Conservation (phyloP, 2,113 vertebrate species). For the Chrysochloris asiatica region DNA sequence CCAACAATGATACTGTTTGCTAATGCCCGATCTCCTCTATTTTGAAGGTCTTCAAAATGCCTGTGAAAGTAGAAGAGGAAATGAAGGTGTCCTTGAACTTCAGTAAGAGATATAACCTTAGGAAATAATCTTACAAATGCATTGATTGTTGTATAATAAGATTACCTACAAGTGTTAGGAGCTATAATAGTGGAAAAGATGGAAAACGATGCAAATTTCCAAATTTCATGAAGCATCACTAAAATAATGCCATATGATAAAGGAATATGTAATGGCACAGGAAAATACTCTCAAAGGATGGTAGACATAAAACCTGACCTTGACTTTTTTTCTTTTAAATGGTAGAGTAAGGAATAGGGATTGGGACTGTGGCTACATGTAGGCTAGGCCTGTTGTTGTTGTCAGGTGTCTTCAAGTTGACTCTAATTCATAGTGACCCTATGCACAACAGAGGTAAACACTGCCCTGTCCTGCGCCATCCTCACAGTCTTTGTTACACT, state of each 20-base stretch:
- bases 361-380: no score
- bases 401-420: no score
- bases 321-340: no score
- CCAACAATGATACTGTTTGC: no score
- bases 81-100: rapidly evolving
- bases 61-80: background rate
- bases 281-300: background rate
- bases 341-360: no score
- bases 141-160: background rate
- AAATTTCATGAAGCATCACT: background rate
- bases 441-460: no score
- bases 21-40: rapidly evolving
- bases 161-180: rapidly evolving
- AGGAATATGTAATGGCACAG: background rate
- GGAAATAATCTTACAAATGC: background rate
- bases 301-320: rapidly evolving
- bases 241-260: background rate
- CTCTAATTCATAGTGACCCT: no score
- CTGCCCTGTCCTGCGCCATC: no score
- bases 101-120: background rate
- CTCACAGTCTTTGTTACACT: no score
- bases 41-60: background rate
- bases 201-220: background rate
- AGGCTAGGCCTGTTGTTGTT: no score
- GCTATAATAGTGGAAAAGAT: background rate